Base-by-base conservation (phyloP, 1,140 invertebrate genomes). In the Drosophila arawakana region DNA sequence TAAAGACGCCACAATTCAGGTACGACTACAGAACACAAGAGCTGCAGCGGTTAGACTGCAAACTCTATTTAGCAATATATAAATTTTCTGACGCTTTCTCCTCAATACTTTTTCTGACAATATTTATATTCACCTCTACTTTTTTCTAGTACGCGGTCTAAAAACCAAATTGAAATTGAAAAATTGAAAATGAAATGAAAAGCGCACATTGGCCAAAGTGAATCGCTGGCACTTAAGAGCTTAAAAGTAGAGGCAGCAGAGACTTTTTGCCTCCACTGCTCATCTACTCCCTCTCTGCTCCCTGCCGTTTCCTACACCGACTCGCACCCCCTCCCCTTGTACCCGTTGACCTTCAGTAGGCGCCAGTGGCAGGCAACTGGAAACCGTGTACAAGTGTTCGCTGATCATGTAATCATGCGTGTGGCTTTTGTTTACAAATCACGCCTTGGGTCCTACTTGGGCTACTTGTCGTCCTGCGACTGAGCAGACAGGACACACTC, bases 201-300 rank as follows among this genome's bases (percentile, higher is more conserved):
- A 88, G 74, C 80, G 83, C 76, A 80, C 80, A 83, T 86, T 86
- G 68, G 83, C 66, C 69, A 80, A 88, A 88, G 83, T 83, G 83
- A 86, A 86, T 86, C 63, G 80, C 52, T 13, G 50, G 78, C 81
- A 88, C 83, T 88, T 88, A 86, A 83, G 83, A 86, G 83, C 83
- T 72, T 88, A 80, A 79, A 79, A 77, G 80, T 86, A 67, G 73
- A 49, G 63, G 50, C 3, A 41, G 15, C 52, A 58, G 9, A 59
- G 55, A 49, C 9, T 11, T 9, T 30, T 10, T 13, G 3, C 41
- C 2, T 13, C 15, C 21, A 2, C 41, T 39, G 25, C 4, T 5
- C 25, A 8, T 13, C 13, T 7, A 35, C 15, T 55, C 2, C 35
- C 21, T 8, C 1, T 3, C n/a, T 9, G 7, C 57, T 34, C 11